Percentiles rank a stretch among this genome's conserved stretches.
Conservation (phyloP, 2,888 invertebrate species). For the Malachius bipustulatus region DNA sequence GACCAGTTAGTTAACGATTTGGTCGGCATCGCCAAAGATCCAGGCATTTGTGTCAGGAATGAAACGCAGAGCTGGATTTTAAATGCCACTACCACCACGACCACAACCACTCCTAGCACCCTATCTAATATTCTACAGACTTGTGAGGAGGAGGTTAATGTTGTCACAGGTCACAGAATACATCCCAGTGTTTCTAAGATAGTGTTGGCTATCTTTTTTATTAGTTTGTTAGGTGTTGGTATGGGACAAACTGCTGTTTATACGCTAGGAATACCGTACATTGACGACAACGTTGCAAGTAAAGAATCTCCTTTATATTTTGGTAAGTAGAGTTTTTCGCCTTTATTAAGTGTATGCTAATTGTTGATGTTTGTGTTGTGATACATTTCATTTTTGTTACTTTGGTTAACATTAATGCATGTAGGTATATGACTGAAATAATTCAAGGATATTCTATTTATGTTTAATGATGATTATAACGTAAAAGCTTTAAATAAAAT, state of each 20-base stretch:
- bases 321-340: constrained; percentile 62
- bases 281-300: constrained; percentile 88
- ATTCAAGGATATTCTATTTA: no score
- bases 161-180: constrained; percentile 51
- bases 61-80: constrained; percentile 11
- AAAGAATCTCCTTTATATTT: constrained; percentile 86
- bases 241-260: constrained; percentile 89
- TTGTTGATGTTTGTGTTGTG: no score
- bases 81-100: constrained; percentile 7
- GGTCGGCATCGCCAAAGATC: constrained; percentile 32
- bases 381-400: no score
- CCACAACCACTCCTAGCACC: constrained; percentile 31
- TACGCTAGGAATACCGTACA: constrained; percentile 85
- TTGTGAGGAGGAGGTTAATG: constrained; percentile 36
- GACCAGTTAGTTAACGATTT: constrained; percentile 51
- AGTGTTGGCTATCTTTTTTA: constrained; percentile 78
- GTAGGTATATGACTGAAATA: no score
- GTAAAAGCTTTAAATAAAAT: no score
- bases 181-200: constrained; percentile 68
- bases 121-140: constrained; percentile 23
- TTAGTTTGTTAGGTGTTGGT: constrained; percentile 77
- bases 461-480: no score
- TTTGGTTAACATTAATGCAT: no score
- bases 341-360: no score
- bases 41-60: constrained; percentile 34